Evolutionary conservation across 2,888 invertebrate genomes (phyloP), one percentile per base, ranked within the genome.

Genomic region (Sinhomidia bicolor): DNA sequence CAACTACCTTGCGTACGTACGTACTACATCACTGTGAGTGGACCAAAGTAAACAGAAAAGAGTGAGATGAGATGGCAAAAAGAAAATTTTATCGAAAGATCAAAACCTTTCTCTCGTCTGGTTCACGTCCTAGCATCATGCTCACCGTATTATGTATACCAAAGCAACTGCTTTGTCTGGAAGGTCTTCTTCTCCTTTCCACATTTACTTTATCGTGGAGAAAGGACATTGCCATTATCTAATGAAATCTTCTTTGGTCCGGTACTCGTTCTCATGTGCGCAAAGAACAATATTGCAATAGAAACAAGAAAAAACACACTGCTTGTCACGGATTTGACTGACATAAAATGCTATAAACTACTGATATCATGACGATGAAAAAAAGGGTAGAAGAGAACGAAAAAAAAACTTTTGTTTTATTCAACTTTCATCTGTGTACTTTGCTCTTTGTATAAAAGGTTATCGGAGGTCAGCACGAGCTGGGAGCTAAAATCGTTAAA

Each of bases 181-280:
- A 32, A 60, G 7, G 7, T 17, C 10, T 60, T 1, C 26, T 26
- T 60, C 4, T 26, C 20, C 17, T 54, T 54, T 41, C 17, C 20
- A 23, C 36, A 41, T 68, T 0, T 23, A 10, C 26, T 36, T 54
- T 32, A 54, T n/a, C n/a, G n/a, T 36, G 36, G 7, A 36, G 4
- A 54, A 82, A 78, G 62, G 76, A 80, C 87, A 87, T 9, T 54
- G 57, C 88, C 88, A 88, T 88, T 88, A 88, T 83, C 23, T 78
- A 88, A 88, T 88, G 88, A 88, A 88, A 65, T 60, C 51, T 82
- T 26, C 57, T 32, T 54, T n/a, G n/a, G n/a, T n/a, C n/a, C n/a
- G n/a, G n/a, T n/a, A n/a, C 78, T 41, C 14, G 3, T 62, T 14
- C 23, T 57, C 57, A 17, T 1, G 36, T 68, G 68, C 1, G 14